Base-by-base conservation (phyloP, 1,140 invertebrate genomes). In the Proctacanthus coquilletti region DNA sequence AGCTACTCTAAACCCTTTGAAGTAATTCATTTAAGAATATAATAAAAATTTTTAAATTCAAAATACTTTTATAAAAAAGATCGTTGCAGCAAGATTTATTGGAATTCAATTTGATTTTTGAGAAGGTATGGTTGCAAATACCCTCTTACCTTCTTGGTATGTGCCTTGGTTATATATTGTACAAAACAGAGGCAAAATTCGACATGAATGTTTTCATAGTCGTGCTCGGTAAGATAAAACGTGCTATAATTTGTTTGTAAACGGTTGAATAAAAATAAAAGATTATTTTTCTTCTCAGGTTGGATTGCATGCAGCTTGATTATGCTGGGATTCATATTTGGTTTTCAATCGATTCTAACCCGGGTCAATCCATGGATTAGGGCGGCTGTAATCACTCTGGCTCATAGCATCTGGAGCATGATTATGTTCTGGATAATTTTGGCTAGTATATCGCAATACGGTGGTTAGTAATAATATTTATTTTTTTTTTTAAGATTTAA, bases 121-220 rank as follows among this genome's bases (percentile, higher is more conserved):
- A 64, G 36, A 62, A 65, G 38, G 56, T 61, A 3, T 64, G 60
- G 52, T 52, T 53, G 0, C 52, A 60, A 47, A 52, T 64, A 14
- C 57, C 55, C 32, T 61, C 61, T 36, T 62, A 63, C 44, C 42
- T 65, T 18, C 49, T 64, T 40, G 62, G 62, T 4, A 61, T 65
- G 49, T 41, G 45, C 17, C 42, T 50, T 1, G 62, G 62, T 31
- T 63, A 59, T 51, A 53, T 60, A 33, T 48, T 65, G 1, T 52
- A 47, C 19, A 58, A 50, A 37, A 46, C 48, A 5, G 42, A 60
- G 15, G 55, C 53, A 35, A 53, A 53, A 42, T 25, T 60, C 19
- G 51, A 56, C 32, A 49, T 63, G 10, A 51, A 46, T 32, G 55
- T 51, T 44, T 51, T 61, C 45, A 27, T 46, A 47, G 15, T 41